phyloP scores from a whole-genome alignment of 2,888 invertebrate species.

The Zaprionus bogoriensis region DNA sequence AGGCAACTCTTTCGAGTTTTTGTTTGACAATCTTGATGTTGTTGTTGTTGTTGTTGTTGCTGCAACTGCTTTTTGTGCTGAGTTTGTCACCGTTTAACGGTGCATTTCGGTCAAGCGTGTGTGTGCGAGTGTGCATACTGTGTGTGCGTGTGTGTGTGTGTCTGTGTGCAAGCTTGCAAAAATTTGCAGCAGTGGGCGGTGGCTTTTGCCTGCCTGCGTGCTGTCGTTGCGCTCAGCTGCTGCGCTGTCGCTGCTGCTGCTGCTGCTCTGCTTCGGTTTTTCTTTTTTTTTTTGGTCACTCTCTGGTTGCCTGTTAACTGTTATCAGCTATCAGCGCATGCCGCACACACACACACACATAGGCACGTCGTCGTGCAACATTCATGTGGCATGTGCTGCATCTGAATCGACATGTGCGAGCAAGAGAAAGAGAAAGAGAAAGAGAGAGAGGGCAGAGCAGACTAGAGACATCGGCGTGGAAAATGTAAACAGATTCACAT shows the following conservation, averaged over 20 bases:
- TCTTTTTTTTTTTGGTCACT: constrained; percentile 19
- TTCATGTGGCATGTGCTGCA: constrained; percentile 43
- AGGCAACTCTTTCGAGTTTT: constrained; percentile 44
- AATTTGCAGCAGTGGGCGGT: constrained; percentile 45
- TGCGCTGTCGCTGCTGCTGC: not conserved
- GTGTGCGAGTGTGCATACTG: constrained; percentile 7
- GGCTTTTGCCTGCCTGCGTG: constrained; percentile 33
- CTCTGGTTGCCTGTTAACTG: constrained; percentile 27
- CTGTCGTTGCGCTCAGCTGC: not conserved
- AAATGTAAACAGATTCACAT: constrained; percentile 63
- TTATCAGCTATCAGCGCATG: constrained; percentile 65
- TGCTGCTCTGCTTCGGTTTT: constrained; percentile 12
- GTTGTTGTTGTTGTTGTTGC: constrained; percentile 29
- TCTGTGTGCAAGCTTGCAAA: constrained; percentile 42
- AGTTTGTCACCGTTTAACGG: constrained; percentile 67
- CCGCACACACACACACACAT: constrained; percentile 17
- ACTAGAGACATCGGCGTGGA: constrained; percentile 50
- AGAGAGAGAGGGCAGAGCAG: constrained; percentile 1
- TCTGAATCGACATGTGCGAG: constrained; percentile 19
- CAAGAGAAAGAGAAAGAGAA: constrained; percentile 1
- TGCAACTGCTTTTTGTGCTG: constrained; percentile 53
- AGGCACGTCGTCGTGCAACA: constrained; percentile 31
- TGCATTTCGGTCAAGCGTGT: constrained; percentile 55
- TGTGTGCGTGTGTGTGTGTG: constrained; percentile 7
- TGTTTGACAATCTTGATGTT: constrained; percentile 12